These are phyloP conservation scores for Aix galericulata DNA, from an alignment of 2,113 vertebrate species.

Conservation along the genomic window DNA sequence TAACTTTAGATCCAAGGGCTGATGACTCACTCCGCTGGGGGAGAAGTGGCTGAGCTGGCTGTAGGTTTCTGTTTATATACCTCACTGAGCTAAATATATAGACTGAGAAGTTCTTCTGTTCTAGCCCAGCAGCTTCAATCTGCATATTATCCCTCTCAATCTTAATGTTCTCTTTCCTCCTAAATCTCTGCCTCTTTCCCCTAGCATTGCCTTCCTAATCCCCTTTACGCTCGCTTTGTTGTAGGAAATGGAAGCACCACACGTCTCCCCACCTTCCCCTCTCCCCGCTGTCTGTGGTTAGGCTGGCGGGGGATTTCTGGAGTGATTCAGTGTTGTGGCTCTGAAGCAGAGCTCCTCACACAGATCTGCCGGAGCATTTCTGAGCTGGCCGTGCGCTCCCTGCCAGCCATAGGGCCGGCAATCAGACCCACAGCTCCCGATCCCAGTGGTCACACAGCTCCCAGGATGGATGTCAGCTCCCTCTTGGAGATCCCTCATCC, in stretches of 20 bases:
- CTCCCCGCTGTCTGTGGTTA: slow-evolving; percentile 23
- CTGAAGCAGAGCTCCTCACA: slow-evolving; percentile 26
- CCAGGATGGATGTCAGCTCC: not conserved
- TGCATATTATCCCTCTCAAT: slow-evolving; percentile 54
- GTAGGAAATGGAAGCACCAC: slow-evolving; percentile 45
- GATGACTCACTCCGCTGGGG: slow-evolving; percentile 76
- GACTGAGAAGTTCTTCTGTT: slow-evolving; percentile 76
- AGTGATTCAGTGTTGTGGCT: slow-evolving; percentile 52
- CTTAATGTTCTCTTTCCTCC: slow-evolving; percentile 26
- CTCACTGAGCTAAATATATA: slow-evolving; percentile 81
- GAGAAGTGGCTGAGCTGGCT: slow-evolving; percentile 73
- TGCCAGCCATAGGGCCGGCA: fast-evolving
- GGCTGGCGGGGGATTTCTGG: slow-evolving; percentile 51
- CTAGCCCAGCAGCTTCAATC: slow-evolving; percentile 67
- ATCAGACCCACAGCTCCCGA: not conserved
- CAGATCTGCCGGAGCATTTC: not conserved
- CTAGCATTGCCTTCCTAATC: slow-evolving; percentile 46
- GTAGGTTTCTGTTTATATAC: slow-evolving; percentile 82
- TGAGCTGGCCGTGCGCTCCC: not conserved
- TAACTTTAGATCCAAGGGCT: slow-evolving; percentile 81
- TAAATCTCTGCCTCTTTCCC: slow-evolving; percentile 22
- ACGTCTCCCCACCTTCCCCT: slow-evolving; percentile 16
- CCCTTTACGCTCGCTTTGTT: slow-evolving; percentile 41
- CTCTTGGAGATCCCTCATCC: not conserved
- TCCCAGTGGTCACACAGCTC: too few relatives aligned